Base-by-base conservation (phyloP, 2,113 vertebrate genomes). In the Podarcis muralis region DNA sequence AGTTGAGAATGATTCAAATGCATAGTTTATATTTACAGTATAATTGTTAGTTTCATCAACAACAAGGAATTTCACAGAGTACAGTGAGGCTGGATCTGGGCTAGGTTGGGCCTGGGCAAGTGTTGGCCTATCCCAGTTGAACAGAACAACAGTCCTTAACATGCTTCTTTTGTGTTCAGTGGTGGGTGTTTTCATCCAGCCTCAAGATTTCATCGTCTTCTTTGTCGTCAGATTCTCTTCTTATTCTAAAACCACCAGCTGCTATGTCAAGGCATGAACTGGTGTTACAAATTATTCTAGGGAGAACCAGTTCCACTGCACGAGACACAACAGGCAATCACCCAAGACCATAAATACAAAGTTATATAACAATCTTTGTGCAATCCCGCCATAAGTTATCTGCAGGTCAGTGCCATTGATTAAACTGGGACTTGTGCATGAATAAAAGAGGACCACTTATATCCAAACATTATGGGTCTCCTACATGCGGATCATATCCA, bases 81-180 rank as follows among this genome's bases (percentile, higher is more conserved):
- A 62, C 69, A 27, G 7, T 62, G 22, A 84, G 22, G 62, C 25
- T 85, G 6, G 53, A 30, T 35, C 3, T 48, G 37, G 40, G 9
- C 62, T 79, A 48, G 48, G 48, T 48, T 48, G 40, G 25, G 43
- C 6, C 30, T 48, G 22, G 65, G 30, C 65, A 80, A 25, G 65
- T 57, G 13, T 80, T 80, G 65, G 78, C 22, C 43, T 7, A 80
- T 87, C 43, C 66, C 77, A 71, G 77, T 37, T 87, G 53, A 87
- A 84, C 72, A 90, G 53, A 87, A 84, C 72, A 90, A 88, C 35
- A 87, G 37, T 65, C 83, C 20, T 79, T 69, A 85, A 37, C 22
- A 90, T 89, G 88, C 79, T 76, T 91, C 53, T 89, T 69, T 68
- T 77, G 15, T 78, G 89, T 86, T 74, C 75, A 22, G 32, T n/a